These are phyloP conservation scores for Delphinus delphis DNA, from an alignment of 2,113 vertebrate genomes.

Conservation along the genomic window DNA sequence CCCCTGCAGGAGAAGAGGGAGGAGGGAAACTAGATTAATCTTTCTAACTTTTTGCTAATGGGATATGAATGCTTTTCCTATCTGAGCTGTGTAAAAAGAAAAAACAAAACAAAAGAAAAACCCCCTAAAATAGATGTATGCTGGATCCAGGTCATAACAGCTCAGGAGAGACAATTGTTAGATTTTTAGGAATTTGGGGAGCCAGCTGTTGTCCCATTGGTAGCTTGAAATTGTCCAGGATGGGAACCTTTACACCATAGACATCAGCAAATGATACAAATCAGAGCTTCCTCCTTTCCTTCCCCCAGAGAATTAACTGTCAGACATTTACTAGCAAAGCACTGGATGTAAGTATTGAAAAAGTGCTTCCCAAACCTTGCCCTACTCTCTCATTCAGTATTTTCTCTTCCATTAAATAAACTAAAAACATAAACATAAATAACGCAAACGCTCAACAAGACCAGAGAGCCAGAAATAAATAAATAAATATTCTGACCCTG, in stretches of 20 bases:
- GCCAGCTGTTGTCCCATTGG: neutral
- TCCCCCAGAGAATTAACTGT: neutral
- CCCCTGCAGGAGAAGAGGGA: neutral
- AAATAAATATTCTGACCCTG: neutral
- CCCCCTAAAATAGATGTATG: neutral
- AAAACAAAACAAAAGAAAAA: neutral
- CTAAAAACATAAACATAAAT: neutral
- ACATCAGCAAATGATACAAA: neutral
- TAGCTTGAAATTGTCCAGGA: neutral
- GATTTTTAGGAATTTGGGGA: neutral
- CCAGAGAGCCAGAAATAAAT: neutral
- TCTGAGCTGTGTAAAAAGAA: neutral
- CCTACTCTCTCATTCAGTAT: neutral
- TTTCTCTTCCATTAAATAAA: neutral
- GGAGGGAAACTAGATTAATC: neutral
- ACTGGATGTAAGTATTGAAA: neutral
- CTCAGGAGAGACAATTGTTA: neutral
- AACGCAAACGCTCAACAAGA: neutral
- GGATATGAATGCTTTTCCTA: neutral
- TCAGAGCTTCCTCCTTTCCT: neutral
- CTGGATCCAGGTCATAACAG: neutral
- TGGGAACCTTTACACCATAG: neutral
- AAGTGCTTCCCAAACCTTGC: neutral
- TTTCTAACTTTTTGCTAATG: neutral
- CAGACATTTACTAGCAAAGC: neutral